A percentile compares a stretch with the other conserved stretches of the same genome.
Evolutionary conservation across 2,888 invertebrate species (phyloP).

Genomic region (Philonicus albiceps): DNA sequence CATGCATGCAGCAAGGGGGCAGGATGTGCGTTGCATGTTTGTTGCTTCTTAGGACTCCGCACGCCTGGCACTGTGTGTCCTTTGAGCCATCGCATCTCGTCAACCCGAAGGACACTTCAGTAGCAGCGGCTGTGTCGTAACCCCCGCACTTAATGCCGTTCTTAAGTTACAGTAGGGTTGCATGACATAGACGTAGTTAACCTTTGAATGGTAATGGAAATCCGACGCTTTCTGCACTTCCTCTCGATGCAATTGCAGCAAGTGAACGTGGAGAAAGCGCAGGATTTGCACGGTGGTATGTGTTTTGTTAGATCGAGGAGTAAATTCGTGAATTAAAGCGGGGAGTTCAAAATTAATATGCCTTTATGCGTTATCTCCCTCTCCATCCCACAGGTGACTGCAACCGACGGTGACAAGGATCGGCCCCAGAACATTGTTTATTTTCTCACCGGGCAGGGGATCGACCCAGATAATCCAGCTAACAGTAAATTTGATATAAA

Average conservation of each 20-base stretch:
- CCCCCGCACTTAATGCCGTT: not conserved
- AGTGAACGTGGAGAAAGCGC: conserved; percentile 3
- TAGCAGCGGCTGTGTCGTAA: not conserved
- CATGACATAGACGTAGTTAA: conserved; percentile 13
- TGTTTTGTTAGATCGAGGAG: not conserved
- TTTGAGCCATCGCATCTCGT: not conserved
- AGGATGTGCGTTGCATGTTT: conserved; percentile 22
- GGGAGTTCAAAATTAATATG: not conserved
- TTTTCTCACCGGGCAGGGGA: conserved; percentile 93
- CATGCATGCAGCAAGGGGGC: not conserved
- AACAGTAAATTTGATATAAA: conserved; percentile 97
- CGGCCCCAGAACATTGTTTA: conserved; percentile 95
- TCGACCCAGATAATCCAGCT: conserved; percentile 92
- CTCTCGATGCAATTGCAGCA: conserved; percentile 5
- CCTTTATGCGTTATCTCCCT: conserved; percentile 9
- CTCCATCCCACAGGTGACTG: conserved; percentile 83
- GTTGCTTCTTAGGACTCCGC: not conserved
- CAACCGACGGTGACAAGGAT: conserved; percentile 95
- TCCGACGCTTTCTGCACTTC: conserved; percentile 28
- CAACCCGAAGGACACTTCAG: not conserved
- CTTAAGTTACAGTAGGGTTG: conserved; percentile 1
- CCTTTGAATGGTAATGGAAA: conserved; percentile 27
- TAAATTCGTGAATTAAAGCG: not conserved
- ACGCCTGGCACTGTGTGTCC: not conserved
- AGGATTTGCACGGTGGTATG: conserved; percentile 18